Evolutionary conservation across 2,113 vertebrate genomes (phyloP).

Genomic region (Eptesicus fuscus): DNA sequence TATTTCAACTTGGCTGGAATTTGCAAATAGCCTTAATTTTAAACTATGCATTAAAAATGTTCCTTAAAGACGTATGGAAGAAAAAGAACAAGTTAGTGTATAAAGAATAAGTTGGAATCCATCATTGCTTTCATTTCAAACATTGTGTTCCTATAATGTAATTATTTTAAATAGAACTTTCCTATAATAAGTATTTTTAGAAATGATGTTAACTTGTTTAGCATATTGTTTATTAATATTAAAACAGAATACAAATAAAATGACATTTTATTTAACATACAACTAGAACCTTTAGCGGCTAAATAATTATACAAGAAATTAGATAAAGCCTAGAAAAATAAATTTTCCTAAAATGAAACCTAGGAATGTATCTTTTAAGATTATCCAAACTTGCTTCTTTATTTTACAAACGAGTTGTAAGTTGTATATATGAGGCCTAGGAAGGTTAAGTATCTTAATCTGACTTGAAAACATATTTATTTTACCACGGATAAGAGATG

Average conservation of each 20-base stretch:
- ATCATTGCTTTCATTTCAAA: neutral
- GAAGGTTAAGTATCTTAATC: neutral
- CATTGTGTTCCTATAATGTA: neutral
- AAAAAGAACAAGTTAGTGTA: neutral
- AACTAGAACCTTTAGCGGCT: neutral
- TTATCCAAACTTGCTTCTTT: neutral
- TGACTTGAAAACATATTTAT: neutral
- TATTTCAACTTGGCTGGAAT: neutral
- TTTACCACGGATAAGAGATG: neutral
- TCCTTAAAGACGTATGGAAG: neutral
- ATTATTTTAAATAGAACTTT: neutral
- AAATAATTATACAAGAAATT: neutral
- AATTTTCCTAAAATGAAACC: neutral
- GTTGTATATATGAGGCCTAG: neutral
- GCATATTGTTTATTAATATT: neutral
- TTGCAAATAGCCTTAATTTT: neutral
- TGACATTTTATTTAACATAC: neutral
- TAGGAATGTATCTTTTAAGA: neutral
- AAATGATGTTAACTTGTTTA: neutral
- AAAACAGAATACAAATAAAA: slow-evolving; percentile 10
- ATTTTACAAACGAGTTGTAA: neutral
- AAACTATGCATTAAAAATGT: neutral
- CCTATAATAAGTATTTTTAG: neutral
- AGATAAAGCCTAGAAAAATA: neutral
- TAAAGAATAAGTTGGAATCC: neutral